Evolutionary conservation across 2,888 invertebrate genomes (phyloP), one percentile per base, ranked within the genome.

Genomic region (Meiosimyza decipiens): DNA sequence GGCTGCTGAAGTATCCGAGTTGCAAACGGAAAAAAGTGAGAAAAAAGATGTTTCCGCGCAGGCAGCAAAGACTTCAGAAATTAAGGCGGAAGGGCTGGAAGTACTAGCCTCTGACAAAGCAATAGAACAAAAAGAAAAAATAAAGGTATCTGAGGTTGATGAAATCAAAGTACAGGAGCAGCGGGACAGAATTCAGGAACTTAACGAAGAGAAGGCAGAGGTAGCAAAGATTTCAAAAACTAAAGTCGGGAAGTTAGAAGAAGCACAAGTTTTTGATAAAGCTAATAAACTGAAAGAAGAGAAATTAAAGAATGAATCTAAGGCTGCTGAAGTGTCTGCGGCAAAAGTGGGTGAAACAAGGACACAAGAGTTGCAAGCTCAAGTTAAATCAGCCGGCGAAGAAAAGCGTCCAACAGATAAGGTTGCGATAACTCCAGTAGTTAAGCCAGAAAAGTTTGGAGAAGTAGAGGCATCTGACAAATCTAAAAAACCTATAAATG

Each of bases 21-120:
- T 15, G n/a, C n/a, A 18, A 6, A 13, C 22, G 13, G 9, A 40
- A 40, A 40, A n/a, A n/a, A n/a, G n/a, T n/a, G n/a, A n/a, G n/a
- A n/a, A n/a, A n/a, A n/a, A n/a, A n/a, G n/a, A n/a, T n/a, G n/a
- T n/a, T n/a, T n/a, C n/a, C n/a, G n/a, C n/a, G n/a, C n/a, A n/a
- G n/a, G n/a, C n/a, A n/a, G n/a, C n/a, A n/a, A n/a, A n/a, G n/a
- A n/a, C n/a, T n/a, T n/a, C n/a, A n/a, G 33, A 74, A 55, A 59
- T 33, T 50, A 40, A 40, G 15, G 50, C 70, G 13, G 67, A 69
- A 28, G 50, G 73, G 59, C 79, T 80, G 68, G 77, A 65, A 18
- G 47, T 18, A 13, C 6, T 59, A 66, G 11, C 76, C 4, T 65
- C 77, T 65, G 76, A 62, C 18, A 15, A 66, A 28, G 28, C 28